Conservation (phyloP, 2,113 vertebrate genomes). For the Gasterosteus aculeatus region DNA sequence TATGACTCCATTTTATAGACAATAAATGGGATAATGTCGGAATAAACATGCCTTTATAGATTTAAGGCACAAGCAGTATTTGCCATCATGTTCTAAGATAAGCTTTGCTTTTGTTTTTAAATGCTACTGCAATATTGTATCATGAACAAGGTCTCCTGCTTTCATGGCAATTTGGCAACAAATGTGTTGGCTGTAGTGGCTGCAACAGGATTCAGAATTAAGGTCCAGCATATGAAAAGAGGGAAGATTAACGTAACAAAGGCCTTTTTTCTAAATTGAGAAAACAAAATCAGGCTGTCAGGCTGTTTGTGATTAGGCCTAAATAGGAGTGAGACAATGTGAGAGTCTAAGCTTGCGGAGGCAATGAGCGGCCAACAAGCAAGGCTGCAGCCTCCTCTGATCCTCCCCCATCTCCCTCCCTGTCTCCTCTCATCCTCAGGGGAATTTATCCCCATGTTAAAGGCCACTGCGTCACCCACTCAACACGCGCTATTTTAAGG, state of each 20-base stretch:
- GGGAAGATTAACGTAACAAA: slow-evolving; percentile 21
- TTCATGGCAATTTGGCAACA: slow-evolving; percentile 34
- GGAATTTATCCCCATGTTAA: slow-evolving; percentile 58
- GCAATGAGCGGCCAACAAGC: slow-evolving; percentile 64
- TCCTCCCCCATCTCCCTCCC: slow-evolving; percentile 34
- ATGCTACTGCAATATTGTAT: slow-evolving; percentile 43
- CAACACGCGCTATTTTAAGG: slow-evolving; percentile 67
- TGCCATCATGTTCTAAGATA: slow-evolving; percentile 29
- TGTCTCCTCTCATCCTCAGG: slow-evolving; percentile 47
- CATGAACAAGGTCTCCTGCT: slow-evolving; percentile 41
- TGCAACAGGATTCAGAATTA: slow-evolving; percentile 46
- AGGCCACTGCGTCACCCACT: slow-evolving; percentile 64
- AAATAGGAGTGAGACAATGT: slow-evolving; percentile 59
- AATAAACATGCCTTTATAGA: slow-evolving; percentile 34
- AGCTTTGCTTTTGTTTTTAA: slow-evolving; percentile 13
- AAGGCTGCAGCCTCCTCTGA: slow-evolving; percentile 49
- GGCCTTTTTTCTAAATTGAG: slow-evolving; percentile 33
- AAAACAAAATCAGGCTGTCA: slow-evolving; percentile 38
- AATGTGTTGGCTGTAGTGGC: slow-evolving; percentile 36
- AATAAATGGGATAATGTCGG: slow-evolving; percentile 10
- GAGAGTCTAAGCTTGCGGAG: slow-evolving; percentile 45
- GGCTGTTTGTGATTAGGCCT: slow-evolving; percentile 53
- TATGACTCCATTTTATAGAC: slow-evolving; percentile 14
- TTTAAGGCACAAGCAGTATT: slow-evolving; percentile 38
- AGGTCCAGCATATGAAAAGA: slow-evolving; percentile 3